Conservation (phyloP, 2,113 vertebrate species). For the rabbit (Oryctolagus cuniculus) region mOryCun1.1 NC_091433.1:59439001-59439500, state of each 20-base stretch:
- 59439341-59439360: neutral
- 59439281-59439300: neutral
- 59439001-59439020: neutral
- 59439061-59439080: neutral
- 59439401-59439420: neutral
- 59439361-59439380: neutral
- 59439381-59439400: neutral
- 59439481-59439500: neutral
- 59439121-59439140: neutral
- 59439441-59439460: neutral
- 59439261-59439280: neutral
- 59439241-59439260: neutral
- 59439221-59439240: neutral
- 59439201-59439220: neutral
- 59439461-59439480: neutral
- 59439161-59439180: neutral
- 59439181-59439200: neutral
- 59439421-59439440: neutral
- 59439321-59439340: neutral
- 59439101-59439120: neutral
- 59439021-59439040: neutral
- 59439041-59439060: neutral
- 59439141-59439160: neutral
- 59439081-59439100: neutral
- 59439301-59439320: neutral